phyloP scores from a whole-genome alignment of 2,113 vertebrate species.

The Mesoclemmys tuberculata region DNA sequence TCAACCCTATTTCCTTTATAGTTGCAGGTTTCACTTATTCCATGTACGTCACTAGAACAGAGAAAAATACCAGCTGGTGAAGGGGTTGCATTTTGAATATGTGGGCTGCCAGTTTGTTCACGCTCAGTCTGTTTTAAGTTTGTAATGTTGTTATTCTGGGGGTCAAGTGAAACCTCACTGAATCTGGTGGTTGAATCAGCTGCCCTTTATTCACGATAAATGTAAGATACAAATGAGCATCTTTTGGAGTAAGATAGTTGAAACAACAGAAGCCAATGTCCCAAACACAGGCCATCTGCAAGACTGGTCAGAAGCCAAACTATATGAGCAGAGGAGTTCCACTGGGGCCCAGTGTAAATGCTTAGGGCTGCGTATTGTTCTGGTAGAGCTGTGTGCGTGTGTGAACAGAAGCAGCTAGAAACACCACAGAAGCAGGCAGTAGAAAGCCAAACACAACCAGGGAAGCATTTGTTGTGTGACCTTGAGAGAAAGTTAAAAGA shows the following conservation, averaged over 20 bases:
- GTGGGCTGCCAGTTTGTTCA: not conserved
- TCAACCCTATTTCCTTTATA: fast-evolving
- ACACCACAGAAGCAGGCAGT: not conserved
- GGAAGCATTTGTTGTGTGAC: not conserved
- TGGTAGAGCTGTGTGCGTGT: not conserved
- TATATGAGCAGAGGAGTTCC: not conserved
- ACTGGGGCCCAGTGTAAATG: not conserved
- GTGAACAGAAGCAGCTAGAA: not conserved
- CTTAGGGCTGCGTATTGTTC: not conserved
- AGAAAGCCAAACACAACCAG: not conserved
- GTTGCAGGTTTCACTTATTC: not conserved
- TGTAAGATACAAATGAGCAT: not conserved
- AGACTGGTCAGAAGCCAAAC: not conserved
- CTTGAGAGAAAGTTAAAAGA: not conserved
- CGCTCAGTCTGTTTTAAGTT: not conserved
- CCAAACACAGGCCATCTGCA: not conserved
- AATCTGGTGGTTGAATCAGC: not conserved
- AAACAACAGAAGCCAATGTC: not conserved
- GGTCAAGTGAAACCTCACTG: not conserved
- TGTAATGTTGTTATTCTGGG: not conserved
- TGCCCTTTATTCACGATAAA: not conserved
- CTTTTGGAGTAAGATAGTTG: not conserved
- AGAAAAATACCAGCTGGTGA: not conserved
- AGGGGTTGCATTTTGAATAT: not conserved
- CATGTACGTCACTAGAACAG: not conserved